phyloP scores from a whole-genome alignment of 2,113 vertebrate species.

The Marmota monax region DNA sequence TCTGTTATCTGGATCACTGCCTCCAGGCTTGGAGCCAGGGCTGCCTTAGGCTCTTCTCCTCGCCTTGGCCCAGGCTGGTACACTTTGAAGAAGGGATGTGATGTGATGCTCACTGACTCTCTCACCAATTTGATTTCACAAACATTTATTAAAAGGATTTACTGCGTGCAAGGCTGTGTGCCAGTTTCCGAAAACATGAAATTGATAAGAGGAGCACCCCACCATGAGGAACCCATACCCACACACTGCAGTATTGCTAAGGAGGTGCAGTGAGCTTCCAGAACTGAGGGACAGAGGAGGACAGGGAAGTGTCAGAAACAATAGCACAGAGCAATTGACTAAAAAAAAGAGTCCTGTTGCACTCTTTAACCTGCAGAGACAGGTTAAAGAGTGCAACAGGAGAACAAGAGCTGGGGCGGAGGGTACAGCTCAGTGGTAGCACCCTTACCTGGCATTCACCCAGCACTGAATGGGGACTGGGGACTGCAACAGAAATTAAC shows the following conservation, averaged over 20 bases:
- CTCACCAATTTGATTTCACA: constrained; percentile 45
- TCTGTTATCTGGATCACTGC: background rate
- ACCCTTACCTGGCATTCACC: background rate
- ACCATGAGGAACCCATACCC: background rate
- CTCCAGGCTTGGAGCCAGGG: constrained; percentile 48
- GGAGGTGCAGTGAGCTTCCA: background rate
- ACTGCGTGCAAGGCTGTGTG: constrained; percentile 49
- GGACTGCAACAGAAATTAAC: background rate
- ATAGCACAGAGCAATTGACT: background rate
- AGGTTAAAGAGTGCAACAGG: background rate
- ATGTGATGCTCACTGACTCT: constrained; percentile 34
- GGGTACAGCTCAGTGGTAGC: too few species aligned
- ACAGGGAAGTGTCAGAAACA: background rate
- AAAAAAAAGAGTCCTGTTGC: background rate
- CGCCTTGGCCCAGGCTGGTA: background rate
- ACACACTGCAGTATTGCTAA: background rate
- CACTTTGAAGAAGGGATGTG: constrained; percentile 30
- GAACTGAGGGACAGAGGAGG: background rate
- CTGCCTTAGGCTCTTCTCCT: constrained; percentile 28
- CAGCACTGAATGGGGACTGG: background rate
- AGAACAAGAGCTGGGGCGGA: background rate
- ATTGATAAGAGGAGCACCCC: background rate
- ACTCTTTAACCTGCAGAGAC: background rate
- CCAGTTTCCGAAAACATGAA: background rate
- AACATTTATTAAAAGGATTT: constrained; percentile 66